A percentile compares a stretch with the other conserved stretches of the same genome.
These are phyloP conservation scores for Stenurella melanura DNA, from an alignment of 2,888 invertebrate species.

Conservation along the genomic window DNA sequence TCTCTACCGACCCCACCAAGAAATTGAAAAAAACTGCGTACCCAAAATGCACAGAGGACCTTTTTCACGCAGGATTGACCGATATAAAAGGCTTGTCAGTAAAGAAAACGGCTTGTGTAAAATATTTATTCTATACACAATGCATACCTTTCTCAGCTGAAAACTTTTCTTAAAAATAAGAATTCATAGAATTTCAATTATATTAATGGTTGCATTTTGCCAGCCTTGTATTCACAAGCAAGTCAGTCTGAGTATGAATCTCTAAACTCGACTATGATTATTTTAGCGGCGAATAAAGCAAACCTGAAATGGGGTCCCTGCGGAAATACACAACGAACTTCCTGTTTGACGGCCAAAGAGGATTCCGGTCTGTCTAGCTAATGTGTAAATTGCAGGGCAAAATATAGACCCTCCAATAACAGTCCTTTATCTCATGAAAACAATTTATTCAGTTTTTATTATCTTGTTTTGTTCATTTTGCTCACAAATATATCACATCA, in stretches of 20 bases:
- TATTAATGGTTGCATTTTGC: not conserved
- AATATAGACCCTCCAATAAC: constrained; percentile 36
- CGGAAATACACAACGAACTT: constrained; percentile 39
- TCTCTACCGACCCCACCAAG: too few relatives aligned
- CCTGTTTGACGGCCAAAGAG: constrained; percentile 40
- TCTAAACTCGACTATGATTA: not conserved
- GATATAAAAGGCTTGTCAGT: too few relatives aligned
- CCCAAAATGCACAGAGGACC: too few relatives aligned
- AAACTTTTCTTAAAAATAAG: too few relatives aligned
- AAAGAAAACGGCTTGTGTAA: too few relatives aligned
- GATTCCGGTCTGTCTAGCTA: constrained; percentile 36
- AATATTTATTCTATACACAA: too few relatives aligned
- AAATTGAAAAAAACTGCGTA: too few relatives aligned
- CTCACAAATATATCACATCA: not conserved
- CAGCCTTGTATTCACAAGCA: not conserved
- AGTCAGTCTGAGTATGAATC: not conserved
- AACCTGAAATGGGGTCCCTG: constrained; percentile 27
- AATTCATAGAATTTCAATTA: too few relatives aligned
- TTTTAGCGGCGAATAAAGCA: constrained; percentile 24
- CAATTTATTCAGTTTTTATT: constrained; percentile 34
- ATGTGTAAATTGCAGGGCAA: constrained; percentile 40
- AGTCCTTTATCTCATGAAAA: constrained; percentile 31
- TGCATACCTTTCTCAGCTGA: too few relatives aligned
- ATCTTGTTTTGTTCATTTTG: constrained; percentile 23
- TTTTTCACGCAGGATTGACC: too few relatives aligned